Percentiles rank a stretch among this genome's conserved stretches.
Evolutionary conservation across 2,797 vertebrate genomes (phyloP).

Genomic region (Spinus pinus): DNA sequence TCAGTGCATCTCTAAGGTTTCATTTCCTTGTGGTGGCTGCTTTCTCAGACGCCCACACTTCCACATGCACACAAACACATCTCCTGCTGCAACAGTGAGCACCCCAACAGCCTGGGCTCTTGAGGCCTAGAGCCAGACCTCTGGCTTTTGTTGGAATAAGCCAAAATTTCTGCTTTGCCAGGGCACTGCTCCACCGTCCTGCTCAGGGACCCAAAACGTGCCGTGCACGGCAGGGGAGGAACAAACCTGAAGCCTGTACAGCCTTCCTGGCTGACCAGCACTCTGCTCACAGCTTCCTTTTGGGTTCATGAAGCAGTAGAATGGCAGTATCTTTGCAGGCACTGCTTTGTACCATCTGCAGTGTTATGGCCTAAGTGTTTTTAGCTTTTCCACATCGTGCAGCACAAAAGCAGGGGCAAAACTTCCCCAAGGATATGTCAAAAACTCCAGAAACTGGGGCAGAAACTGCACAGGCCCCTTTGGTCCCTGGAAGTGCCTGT

Average conservation of each 20-base stretch:
- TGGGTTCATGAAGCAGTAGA: neutral
- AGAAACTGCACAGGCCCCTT: rapidly evolving
- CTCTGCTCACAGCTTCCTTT: neutral
- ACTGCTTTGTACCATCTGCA: neutral
- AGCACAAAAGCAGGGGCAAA: neutral
- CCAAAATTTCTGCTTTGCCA: neutral
- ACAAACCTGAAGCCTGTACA: neutral
- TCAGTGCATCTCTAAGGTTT: slow-evolving; percentile 80
- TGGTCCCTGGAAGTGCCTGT: neutral
- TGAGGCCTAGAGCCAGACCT: neutral
- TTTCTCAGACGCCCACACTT: neutral
- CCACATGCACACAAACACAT: rapidly evolving
- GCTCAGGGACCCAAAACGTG: rapidly evolving
- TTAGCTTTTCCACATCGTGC: neutral
- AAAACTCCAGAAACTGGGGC: neutral
- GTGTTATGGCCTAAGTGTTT: neutral
- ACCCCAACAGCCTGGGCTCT: neutral
- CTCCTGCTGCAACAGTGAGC: rapidly evolving
- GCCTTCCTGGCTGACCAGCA: rapidly evolving
- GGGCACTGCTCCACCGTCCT: neutral
- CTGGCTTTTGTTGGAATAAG: neutral
- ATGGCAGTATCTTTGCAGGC: neutral
- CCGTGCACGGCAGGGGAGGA: rapidly evolving
- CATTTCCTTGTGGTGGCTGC: neutral
- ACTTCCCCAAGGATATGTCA: neutral